A percentile compares a stretch with the other conserved stretches of the same genome.
phyloP scores from a whole-genome alignment of 1,140 invertebrate species.

The Watersipora subatra region DNA sequence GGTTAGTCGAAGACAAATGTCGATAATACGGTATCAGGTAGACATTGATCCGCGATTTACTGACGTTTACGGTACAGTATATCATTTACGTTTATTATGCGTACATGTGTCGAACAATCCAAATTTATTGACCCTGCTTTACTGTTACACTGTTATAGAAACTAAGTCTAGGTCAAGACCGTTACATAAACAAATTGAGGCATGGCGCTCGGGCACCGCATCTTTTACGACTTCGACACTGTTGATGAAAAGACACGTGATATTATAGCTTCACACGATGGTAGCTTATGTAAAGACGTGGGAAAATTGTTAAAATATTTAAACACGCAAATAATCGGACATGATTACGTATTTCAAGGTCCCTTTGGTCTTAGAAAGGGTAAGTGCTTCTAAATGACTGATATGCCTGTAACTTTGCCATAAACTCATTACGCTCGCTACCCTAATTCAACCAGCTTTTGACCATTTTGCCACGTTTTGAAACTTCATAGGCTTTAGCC shows the following conservation, averaged over 20 bases:
- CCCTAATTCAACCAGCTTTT: background rate
- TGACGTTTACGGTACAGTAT: no score
- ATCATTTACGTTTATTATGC: no score
- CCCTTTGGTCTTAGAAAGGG: conserved; percentile 69
- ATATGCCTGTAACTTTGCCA: no score
- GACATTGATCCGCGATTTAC: no score
- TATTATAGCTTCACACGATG: background rate
- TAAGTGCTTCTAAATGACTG: conserved; percentile 31
- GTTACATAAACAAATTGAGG: no score
- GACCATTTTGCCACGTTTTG: conserved; percentile 5
- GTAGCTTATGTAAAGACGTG: background rate
- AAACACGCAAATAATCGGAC: conserved; percentile 64
- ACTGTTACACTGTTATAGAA: no score
- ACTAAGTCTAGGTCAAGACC: no score
- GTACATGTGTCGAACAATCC: no score
- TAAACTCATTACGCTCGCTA: no score
- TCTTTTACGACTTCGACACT: background rate
- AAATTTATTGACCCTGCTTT: no score
- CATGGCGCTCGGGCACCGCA: background rate
- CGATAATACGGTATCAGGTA: no score
- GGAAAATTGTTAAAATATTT: conserved; percentile 53
- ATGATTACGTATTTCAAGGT: conserved; percentile 59
- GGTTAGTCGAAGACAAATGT: no score
- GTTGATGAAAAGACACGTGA: background rate
- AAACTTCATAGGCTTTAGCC: conserved; percentile 1